A percentile compares a stretch with the other conserved stretches of the same genome.
Evolutionary conservation across 2,113 vertebrate species (phyloP).

Genomic region (Eubucco bourcierii): DNA sequence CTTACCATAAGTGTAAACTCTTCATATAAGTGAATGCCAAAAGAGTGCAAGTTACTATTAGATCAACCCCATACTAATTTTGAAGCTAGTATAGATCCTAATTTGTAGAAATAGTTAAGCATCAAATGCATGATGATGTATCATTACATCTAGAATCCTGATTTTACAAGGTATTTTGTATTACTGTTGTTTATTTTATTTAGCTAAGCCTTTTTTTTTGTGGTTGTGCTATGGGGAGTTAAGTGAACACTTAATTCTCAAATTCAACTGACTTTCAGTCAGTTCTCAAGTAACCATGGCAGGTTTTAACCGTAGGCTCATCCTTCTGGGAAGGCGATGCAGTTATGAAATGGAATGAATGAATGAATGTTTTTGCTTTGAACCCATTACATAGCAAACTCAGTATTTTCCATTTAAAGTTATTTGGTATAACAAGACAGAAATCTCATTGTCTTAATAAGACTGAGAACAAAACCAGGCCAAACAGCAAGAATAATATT

Average conservation of each 20-base stretch:
- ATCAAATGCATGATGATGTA: conserved; percentile 32
- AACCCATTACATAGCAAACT: not conserved
- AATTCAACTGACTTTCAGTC: not conserved
- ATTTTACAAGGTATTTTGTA: not conserved
- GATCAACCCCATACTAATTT: not conserved
- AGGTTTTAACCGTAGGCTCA: not conserved
- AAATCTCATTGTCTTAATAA: not conserved
- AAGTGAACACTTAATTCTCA: not conserved
- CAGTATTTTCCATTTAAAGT: not conserved
- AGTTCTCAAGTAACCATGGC: not conserved
- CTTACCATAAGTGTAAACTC: not conserved
- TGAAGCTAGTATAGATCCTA: conserved; percentile 14
- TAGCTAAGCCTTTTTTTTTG: conserved; percentile 1
- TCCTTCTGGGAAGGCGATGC: not conserved
- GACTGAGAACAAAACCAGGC: not conserved
- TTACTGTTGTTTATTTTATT: conserved; percentile 10
- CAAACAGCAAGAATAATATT: not conserved
- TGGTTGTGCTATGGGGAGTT: not conserved
- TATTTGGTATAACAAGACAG: not conserved
- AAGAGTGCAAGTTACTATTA: not conserved
- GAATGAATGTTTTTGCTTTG: not conserved
- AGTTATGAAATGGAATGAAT: not conserved
- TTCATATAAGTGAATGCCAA: not conserved
- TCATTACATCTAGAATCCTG: not conserved
- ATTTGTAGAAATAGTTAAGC: conserved; percentile 41